These are phyloP conservation scores for Ariolimax columbianus DNA, from an alignment of 2,888 invertebrate genomes.

Conservation along the genomic window DNA sequence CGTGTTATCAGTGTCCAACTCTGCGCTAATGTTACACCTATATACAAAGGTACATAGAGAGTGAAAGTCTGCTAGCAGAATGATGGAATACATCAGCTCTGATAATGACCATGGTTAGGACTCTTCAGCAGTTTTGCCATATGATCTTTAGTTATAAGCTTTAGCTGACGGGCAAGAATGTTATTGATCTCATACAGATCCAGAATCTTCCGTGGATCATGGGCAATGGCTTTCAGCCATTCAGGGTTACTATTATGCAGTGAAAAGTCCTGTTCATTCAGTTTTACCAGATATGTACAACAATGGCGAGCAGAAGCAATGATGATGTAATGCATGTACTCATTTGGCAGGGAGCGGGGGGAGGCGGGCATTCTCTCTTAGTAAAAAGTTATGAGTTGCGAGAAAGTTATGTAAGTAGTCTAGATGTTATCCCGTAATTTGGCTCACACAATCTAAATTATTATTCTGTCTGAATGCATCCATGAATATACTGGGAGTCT, in stretches of 20 bases:
- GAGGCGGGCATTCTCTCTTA: constrained; percentile 1
- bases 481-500: not conserved
- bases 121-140: constrained; percentile 67
- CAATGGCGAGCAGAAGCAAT: constrained; percentile 88
- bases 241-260: constrained; percentile 86
- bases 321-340: not conserved
- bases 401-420: not conserved
- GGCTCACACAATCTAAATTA: not conserved
- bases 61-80: constrained; percentile 91
- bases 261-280: constrained; percentile 89
- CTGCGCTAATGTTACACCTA: constrained; percentile 85
- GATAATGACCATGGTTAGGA: constrained; percentile 83
- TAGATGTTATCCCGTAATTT: not conserved
- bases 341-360: not conserved
- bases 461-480: not conserved
- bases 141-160: constrained; percentile 85
- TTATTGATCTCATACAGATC: constrained; percentile 91
- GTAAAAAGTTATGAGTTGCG: not conserved
- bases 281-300: constrained; percentile 89
- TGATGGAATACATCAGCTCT: constrained; percentile 91
- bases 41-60: constrained; percentile 90
- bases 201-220: constrained; percentile 87
- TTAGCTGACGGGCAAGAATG: constrained; percentile 91
- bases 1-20: constrained; percentile 72
- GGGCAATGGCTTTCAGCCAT: constrained; percentile 88